Conservation (phyloP, 2,888 invertebrate genomes). For the Argyresthia albistria region DNA sequence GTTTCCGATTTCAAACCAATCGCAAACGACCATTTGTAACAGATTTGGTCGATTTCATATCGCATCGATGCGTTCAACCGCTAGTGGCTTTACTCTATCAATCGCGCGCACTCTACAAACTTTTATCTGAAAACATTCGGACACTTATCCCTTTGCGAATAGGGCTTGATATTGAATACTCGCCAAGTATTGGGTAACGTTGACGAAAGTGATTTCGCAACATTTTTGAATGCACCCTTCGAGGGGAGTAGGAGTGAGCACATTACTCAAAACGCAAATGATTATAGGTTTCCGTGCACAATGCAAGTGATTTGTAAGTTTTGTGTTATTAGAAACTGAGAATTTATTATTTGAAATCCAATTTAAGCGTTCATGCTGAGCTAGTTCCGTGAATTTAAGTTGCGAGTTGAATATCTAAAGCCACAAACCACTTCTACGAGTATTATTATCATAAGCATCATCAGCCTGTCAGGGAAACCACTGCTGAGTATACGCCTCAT, state of each 20-base stretch:
- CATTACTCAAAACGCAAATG: constrained; percentile 56
- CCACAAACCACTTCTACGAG: too few species aligned
- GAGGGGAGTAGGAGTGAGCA: constrained; percentile 25
- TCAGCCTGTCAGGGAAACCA: too few species aligned
- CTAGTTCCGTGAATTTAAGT: too few species aligned
- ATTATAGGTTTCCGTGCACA: constrained; percentile 22
- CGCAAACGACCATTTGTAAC: constrained; percentile 53
- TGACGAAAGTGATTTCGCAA: constrained; percentile 51
- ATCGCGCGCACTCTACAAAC: constrained; percentile 42
- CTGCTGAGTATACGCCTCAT: too few species aligned
- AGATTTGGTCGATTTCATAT: constrained; percentile 26
- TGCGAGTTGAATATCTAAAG: too few species aligned
- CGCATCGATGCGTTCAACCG: constrained; percentile 25
- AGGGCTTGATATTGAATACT: background rate
- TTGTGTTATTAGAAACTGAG: too few species aligned
- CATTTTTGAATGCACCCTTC: constrained; percentile 60
- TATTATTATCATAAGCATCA: too few species aligned
- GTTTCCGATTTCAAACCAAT: constrained; percentile 56
- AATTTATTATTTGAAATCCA: too few species aligned
- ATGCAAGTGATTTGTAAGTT: constrained; percentile 12
- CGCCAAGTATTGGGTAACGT: background rate
- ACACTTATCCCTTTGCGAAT: background rate
- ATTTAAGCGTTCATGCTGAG: too few species aligned
- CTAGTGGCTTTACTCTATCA: constrained; percentile 45
- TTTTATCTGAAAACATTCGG: background rate